Base-by-base conservation (phyloP, 2,888 invertebrate species). In the Ichneumoninae sp. region DNA sequence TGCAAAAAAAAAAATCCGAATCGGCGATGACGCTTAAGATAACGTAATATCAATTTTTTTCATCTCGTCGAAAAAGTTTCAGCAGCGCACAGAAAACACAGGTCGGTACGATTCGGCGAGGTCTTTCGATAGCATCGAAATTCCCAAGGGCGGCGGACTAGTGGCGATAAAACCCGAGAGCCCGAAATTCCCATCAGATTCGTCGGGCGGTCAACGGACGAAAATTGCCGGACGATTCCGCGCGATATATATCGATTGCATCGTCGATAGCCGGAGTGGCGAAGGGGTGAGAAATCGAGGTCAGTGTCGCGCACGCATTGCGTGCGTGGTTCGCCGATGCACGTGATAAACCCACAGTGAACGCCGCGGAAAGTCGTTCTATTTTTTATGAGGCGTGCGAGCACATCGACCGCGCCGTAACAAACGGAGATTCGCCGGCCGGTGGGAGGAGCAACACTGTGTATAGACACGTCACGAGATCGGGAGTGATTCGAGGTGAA, bases 251-350 rank as follows among this genome's bases (percentile, higher is more conserved):
- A 69, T 75, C 81, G 75, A 75, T 75, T 68, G 10, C 60, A 69
- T 36, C 22, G 47, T 44, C 50, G 1, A 30, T 36, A 33, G 30
- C 30, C 44, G 13, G 16, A 22, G 50, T 47, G 33, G 7, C 36
- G 57, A 19, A 16, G 33, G 33, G 44, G 86, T 87, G 87, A 87
- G 79, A 69, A 87, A 89, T 89, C 85, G 87, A 88, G 88, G 89
- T 86, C 87, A 89, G 87, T 89, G 87, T 88, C 88, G 86, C 70
- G 85, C 83, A 87, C 85, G 83, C 75, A 77, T 78, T 65, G 82
- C 85, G 76, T 69, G 76, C 80, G 79, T 63, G 82, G 66, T 63
- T 16, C 44, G 40, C 66, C 76, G 80, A 76, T 76, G 79, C 79
- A 74, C 68, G 52, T 83, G 74, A 80, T 80, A 71, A 83, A 77